phyloP scores from a whole-genome alignment of 2,113 vertebrate species.

The Fukomys damarensis region DNA sequence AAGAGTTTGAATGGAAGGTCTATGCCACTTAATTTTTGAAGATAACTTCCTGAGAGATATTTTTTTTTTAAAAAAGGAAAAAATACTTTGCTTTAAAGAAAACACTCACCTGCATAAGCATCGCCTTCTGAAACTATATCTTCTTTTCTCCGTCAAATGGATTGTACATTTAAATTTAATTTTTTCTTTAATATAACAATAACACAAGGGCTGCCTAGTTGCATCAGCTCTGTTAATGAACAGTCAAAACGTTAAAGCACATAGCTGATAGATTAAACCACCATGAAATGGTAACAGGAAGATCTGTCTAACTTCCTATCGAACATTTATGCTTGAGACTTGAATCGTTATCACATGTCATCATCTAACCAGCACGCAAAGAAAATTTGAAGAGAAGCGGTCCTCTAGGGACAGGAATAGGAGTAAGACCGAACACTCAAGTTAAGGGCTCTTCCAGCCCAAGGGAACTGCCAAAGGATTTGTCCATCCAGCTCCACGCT shows the following conservation, averaged over 20 bases:
- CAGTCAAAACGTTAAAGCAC: not conserved
- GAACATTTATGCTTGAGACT: not conserved
- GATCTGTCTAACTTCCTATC: not conserved
- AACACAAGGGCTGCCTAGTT: not conserved
- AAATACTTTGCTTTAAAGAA: not conserved
- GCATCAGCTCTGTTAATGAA: not conserved
- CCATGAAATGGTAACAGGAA: not conserved
- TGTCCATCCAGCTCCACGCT: not conserved
- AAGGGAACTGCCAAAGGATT: not conserved
- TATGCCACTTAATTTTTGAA: constrained; percentile 14
- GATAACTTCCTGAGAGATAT: not conserved
- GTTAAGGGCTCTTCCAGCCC: not conserved
- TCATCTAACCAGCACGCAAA: not conserved
- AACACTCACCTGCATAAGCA: not conserved
- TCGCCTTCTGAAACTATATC: not conserved
- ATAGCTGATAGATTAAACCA: not conserved
- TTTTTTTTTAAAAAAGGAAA: not conserved
- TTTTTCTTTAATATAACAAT: not conserved
- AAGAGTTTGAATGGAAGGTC: not conserved
- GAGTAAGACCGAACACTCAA: not conserved
- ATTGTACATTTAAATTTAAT: not conserved
- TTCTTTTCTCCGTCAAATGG: not conserved
- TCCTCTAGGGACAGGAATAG: not conserved
- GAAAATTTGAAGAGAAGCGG: not conserved
- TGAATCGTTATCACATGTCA: not conserved